Evolutionary conservation across 2,113 vertebrate species (phyloP).

Genomic region (Leptobrachium leishanense): DNA sequence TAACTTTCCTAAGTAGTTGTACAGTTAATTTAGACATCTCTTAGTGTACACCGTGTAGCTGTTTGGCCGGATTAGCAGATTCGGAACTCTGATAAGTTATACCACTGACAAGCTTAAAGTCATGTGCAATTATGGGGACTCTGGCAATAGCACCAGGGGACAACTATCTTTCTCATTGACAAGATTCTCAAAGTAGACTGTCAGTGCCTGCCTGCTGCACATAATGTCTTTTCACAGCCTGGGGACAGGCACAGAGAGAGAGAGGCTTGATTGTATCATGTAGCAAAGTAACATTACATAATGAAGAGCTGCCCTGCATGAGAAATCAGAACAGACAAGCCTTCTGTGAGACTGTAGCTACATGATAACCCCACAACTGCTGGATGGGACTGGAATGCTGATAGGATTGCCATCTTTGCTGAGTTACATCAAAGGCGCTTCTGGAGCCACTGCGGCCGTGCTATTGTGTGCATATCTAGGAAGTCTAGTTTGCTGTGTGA

Average conservation of each 20-base stretch:
- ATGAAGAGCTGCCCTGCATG: slow-evolving; percentile 48
- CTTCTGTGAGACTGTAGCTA: slow-evolving; percentile 40
- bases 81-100: not conserved
- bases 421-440: no score
- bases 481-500: no score
- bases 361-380: not conserved
- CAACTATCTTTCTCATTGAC: slow-evolving; percentile 26
- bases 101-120: slow-evolving; percentile 26
- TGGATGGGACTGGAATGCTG: not conserved
- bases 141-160: slow-evolving; percentile 48
- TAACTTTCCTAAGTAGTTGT: no score
- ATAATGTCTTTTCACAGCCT: slow-evolving; percentile 46
- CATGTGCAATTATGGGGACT: slow-evolving; percentile 49
- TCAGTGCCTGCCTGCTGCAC: slow-evolving; percentile 54
- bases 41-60: not conserved
- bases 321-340: slow-evolving; percentile 41
- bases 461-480: no score
- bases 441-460: no score
- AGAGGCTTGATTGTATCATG: slow-evolving; percentile 43
- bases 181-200: slow-evolving; percentile 45
- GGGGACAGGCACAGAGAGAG: slow-evolving; percentile 42
- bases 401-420: not conserved
- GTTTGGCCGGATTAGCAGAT: not conserved
- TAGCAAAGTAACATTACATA: slow-evolving; percentile 52
- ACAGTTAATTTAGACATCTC: no score